phyloP scores from a whole-genome alignment of 2,113 vertebrate species.

The Halcyon malimbica region DNA sequence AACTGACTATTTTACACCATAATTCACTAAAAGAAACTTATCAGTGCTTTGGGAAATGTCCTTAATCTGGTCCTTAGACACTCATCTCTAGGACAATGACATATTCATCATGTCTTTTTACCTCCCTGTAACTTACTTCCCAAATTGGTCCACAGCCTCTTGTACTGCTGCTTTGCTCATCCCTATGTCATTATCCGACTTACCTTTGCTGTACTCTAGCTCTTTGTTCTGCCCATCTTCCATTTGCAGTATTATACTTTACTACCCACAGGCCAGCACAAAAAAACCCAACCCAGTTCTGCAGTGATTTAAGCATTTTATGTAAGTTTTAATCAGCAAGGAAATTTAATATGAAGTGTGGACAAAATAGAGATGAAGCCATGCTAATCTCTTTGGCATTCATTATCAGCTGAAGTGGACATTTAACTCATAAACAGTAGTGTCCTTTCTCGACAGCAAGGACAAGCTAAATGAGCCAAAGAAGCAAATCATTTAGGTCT shows the following conservation, averaged over 20 bases:
- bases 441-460: conserved; percentile 51
- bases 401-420: background rate
- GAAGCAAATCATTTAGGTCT: conserved; percentile 2
- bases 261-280: background rate
- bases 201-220: background rate
- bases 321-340: conserved; percentile 10
- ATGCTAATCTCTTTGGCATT: background rate
- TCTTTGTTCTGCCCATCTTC: background rate
- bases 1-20: background rate
- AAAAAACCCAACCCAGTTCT: background rate
- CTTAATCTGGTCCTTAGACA: background rate
- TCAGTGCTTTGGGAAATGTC: background rate
- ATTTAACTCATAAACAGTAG: background rate
- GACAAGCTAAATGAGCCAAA: conserved; percentile 58
- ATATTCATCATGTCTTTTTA: background rate
- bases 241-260: background rate
- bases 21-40: background rate
- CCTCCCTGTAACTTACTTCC: background rate
- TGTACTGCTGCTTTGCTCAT: background rate
- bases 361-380: conserved; percentile 11
- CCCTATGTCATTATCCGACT: background rate
- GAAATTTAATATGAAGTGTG: background rate
- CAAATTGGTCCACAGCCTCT: background rate
- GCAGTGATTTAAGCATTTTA: conserved; percentile 4
- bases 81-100: background rate